Evolutionary conservation across 2,888 invertebrate species (phyloP).

Genomic region (Cryptocheilus praepositus): DNA sequence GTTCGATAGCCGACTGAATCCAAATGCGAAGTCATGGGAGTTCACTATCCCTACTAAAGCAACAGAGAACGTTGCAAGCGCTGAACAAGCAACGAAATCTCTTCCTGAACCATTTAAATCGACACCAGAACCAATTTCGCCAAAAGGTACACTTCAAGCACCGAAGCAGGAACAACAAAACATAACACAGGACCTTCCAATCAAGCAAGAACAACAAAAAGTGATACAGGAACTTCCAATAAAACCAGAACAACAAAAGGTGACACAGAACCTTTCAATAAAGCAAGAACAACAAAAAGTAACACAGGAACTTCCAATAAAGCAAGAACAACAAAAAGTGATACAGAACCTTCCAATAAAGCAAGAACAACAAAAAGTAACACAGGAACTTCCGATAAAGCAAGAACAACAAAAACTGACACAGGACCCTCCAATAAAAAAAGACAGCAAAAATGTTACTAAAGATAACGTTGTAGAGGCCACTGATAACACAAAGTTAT

Average conservation of each 20-base stretch:
- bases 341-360: no score
- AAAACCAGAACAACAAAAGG: background rate
- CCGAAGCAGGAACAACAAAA: background rate
- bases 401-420: background rate
- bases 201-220: no score
- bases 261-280: no score
- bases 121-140: background rate
- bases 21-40: constrained; percentile 65
- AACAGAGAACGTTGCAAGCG: background rate
- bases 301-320: no score
- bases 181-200: no score
- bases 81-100: background rate
- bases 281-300: background rate
- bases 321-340: background rate
- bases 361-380: background rate
- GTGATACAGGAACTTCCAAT: no score
- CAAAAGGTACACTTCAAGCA: background rate
- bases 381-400: no score
- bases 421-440: constrained; percentile 3
- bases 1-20: constrained; percentile 38
- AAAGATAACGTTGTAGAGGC: background rate
- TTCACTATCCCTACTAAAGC: constrained; percentile 55
- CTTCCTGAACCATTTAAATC: background rate
- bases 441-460: constrained; percentile 12
- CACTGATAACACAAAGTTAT: constrained; percentile 4